Base-by-base conservation (phyloP, 1,140 invertebrate species). In the Drosophila sechellia region DNA sequence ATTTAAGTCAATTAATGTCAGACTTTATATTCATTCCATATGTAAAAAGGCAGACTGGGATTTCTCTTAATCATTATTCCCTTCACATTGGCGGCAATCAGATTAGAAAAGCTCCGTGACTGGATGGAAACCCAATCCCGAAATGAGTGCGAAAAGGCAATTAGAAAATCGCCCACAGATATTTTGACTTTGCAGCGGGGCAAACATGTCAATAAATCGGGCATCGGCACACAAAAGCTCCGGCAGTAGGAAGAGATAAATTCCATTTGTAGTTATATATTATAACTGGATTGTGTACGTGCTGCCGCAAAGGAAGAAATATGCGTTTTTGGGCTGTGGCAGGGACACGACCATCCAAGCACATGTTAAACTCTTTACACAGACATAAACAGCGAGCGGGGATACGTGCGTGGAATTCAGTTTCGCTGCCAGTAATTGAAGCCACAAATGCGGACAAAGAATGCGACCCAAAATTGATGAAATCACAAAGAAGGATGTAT, bases 331-430 rank as follows among this genome's bases (percentile, higher is more conserved):
- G 59, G 81, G 63, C 68, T 74, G 79, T 70, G 68, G 77, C 56
- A 52, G 52, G 52, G 53, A 59, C 57, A 55, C 20, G 40, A 56
- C 37, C 72, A 46, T 39, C 42, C 34, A 50, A 86, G 84, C 76
- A 89, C 79, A 89, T 84, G 77, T 89, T 89, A 89, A 89, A 89
- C 84, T 89, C 77, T 89, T 89, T 84, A 89, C 84, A 90, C 77
- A 75, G 69, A 89, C 84, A 89, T 89, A 89, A 89, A 89, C 73
- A 84, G 77, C 68, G 85, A 74, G 45, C 72, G 72, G 79, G 60
- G 71, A 77, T 89, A 89, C 84, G 84, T 89, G 84, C 80, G 68
- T 80, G 43, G 84, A 81, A 89, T 89, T 77, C 85, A 64, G 77
- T 70, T 37, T 50, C 85, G 59, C 57, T 61, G 20, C 50, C 35